Conservation (phyloP, 2,113 vertebrate genomes). For the Piliocolobus tephrosceles region DNA sequence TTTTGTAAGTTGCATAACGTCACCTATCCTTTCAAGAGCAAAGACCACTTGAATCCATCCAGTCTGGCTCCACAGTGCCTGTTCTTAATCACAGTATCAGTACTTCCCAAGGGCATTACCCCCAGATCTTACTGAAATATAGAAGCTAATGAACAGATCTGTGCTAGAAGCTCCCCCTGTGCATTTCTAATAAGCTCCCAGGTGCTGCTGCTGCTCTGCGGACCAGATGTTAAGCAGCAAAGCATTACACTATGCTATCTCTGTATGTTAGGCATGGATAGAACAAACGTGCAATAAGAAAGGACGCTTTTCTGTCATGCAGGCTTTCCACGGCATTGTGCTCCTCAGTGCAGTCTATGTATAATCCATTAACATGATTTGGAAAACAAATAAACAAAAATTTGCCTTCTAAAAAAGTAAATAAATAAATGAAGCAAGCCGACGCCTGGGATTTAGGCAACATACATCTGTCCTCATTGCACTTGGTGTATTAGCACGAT, state of each 20-base stretch:
- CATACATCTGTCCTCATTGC: accelerated
- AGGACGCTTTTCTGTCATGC: neutral
- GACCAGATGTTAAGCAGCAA: neutral
- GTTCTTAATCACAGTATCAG: neutral
- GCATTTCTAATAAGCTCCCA: neutral
- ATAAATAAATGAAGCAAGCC: neutral
- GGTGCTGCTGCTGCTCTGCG: neutral
- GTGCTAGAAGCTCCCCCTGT: neutral
- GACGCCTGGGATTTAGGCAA: neutral
- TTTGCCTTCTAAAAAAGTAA: neutral
- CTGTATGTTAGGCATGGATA: neutral
- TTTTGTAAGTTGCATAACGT: neutral
- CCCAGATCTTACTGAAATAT: neutral
- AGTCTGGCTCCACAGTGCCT: neutral
- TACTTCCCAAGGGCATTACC: neutral
- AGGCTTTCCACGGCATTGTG: neutral
- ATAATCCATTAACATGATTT: neutral
- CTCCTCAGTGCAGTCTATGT: neutral
- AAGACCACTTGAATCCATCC: neutral
- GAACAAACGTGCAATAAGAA: neutral
- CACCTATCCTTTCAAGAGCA: neutral
- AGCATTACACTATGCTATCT: neutral
- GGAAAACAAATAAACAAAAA: neutral
- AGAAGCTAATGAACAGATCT: neutral
- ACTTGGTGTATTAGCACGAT: accelerated